Base-by-base conservation (phyloP, 2,888 invertebrate genomes). In the Acheta domesticus region DNA sequence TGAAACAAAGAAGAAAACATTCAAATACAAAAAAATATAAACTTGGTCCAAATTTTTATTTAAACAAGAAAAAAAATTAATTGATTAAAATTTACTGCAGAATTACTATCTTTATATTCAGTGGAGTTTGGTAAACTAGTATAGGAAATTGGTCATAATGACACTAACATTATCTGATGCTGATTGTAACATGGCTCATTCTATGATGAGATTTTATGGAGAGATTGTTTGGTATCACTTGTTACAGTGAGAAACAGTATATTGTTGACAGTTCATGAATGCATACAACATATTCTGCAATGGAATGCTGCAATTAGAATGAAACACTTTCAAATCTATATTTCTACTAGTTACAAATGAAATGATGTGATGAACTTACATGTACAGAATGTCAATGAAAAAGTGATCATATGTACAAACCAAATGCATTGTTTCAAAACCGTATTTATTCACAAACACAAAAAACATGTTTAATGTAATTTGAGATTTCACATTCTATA, bases 151-250 rank as follows among this genome's bases (percentile, higher is more conserved):
- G 62, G 62, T 62, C 62, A 62, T 62, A 62, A 36, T 1, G 62
- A 19, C 62, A 36, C 36, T 36, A 62, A 62, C 16, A 62, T n/a
- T 62, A 62, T 62, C 14, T 62, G 62, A 36, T 36, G 36, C 36
- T 36, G 36, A 36, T 36, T 36, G 36, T 36, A 36, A 36, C 36
- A 36, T 16, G 62, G 62, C 62, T 62, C 62, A 62, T 62, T 62
- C 62, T 62, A 62, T 62, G 62, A 62, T 62, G 62, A 62, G 62
- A n/a, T 14, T 62, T 62, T 62, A 62, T n/a, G 36, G 36, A 62
- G 62, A 62, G 62, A 62, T 62, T 62, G 62, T 62, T 62, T 62
- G 62, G 62, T 62, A 62, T 62, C 62, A 62, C 62, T 62, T 62
- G 62, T 62, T n/a, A 62, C 62, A 62, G 62, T 62, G 62, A 62